These are phyloP conservation scores for Ganaspis sp. DNA, from an alignment of 1,140 invertebrate genomes.

Conservation along the genomic window DNA sequence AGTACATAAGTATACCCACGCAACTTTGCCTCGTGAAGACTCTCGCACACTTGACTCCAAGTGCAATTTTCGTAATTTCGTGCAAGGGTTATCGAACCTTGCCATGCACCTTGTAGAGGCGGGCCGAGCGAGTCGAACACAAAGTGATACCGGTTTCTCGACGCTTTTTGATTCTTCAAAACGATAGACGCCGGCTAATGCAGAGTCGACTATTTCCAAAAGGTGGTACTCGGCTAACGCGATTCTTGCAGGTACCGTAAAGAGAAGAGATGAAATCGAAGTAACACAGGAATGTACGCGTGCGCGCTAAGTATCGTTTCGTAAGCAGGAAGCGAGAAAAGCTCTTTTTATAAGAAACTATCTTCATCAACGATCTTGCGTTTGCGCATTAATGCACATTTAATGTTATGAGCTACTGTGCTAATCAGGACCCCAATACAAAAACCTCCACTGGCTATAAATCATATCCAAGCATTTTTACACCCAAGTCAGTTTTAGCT, in stretches of 20 bases:
- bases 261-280: constrained; percentile 29
- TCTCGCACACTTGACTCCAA: constrained; percentile 12
- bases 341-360: neutral
- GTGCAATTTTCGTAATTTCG: constrained; percentile 63
- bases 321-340: constrained; percentile 24
- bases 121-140: constrained; percentile 21
- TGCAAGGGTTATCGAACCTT: constrained; percentile 53
- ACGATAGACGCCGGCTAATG: constrained; percentile 25
- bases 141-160: constrained; percentile 29
- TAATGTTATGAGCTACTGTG: constrained; percentile 19
- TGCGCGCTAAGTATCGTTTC: constrained; percentile 24
- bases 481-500: neutral
- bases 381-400: constrained; percentile 29
- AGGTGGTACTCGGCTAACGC: constrained; percentile 24
- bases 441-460: neutral
- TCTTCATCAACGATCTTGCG: neutral
- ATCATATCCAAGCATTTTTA: neutral
- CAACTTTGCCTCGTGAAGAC: neutral
- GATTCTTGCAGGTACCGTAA: constrained; percentile 29
- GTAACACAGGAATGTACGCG: constrained; percentile 21
- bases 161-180: constrained; percentile 26
- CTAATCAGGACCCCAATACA: neutral
- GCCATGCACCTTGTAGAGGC: constrained; percentile 15
- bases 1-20: constrained; percentile 22
- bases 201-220: constrained; percentile 22